Conservation (phyloP, 2,797 vertebrate genomes). For the Ctenosaura bakeri region DNA sequence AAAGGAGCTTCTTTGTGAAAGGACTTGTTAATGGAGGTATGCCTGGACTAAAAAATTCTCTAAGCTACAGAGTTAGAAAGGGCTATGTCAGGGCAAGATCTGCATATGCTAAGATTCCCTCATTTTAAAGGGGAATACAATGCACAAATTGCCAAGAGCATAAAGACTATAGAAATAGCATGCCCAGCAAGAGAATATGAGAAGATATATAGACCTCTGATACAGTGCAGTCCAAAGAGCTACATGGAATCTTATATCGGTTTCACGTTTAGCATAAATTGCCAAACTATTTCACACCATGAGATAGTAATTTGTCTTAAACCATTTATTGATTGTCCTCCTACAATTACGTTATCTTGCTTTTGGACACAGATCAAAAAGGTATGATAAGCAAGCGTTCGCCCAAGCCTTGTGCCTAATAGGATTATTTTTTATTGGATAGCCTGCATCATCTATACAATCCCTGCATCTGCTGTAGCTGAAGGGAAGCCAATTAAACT, state of each 20-base stretch:
- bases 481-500: slow-evolving; percentile 28
- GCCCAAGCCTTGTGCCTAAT: background rate
- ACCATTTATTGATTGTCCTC: background rate
- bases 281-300: background rate
- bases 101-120: background rate
- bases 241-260: background rate
- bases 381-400: background rate
- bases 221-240: background rate
- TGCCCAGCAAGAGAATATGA: background rate
- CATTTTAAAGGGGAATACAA: background rate
- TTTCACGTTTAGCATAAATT: slow-evolving; percentile 11
- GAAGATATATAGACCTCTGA: background rate
- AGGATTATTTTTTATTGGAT: slow-evolving; percentile 6
- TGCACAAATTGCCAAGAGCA: background rate
- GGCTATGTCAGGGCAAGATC: too few species aligned
- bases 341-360: background rate
- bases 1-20: too few species aligned
- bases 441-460: background rate
- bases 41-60: background rate
- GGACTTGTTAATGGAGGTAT: too few species aligned
- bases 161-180: background rate
- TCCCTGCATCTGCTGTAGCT: slow-evolving; percentile 1
- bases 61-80: background rate
- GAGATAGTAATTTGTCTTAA: slow-evolving; percentile 12
- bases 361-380: slow-evolving; percentile 23